Evolutionary conservation across 2,113 vertebrate species (phyloP).

Genomic region (Mormoops blainvillei): DNA sequence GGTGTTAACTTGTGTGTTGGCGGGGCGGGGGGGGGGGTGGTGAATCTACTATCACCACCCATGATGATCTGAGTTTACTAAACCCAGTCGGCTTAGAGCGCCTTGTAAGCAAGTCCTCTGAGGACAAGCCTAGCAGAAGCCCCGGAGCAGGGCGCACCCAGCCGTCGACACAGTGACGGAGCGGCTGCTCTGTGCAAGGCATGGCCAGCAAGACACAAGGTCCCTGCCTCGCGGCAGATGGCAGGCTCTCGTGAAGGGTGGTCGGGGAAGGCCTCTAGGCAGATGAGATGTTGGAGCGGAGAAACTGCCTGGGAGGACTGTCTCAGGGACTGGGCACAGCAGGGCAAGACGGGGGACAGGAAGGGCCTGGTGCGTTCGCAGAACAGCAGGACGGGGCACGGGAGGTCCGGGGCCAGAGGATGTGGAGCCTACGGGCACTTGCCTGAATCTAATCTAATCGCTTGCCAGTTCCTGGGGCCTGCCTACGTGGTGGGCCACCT

Average conservation of each 20-base stretch:
- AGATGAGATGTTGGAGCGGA: neutral
- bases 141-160: neutral
- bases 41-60: neutral
- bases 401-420: too few species aligned
- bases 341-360: neutral
- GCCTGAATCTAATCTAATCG: too few species aligned
- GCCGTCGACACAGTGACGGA: accelerated
- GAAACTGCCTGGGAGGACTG: neutral
- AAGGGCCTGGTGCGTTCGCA: accelerated
- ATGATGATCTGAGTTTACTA: neutral
- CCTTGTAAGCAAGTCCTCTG: neutral
- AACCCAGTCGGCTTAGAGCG: neutral
- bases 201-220: neutral
- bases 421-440: accelerated
- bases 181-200: accelerated
- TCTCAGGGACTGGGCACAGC: neutral
- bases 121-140: neutral
- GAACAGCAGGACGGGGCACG: neutral
- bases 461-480: neutral
- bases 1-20: neutral
- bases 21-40: neutral
- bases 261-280: neutral
- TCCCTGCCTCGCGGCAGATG: neutral
- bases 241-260: neutral
- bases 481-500: accelerated